Base-by-base conservation (phyloP, 1,140 invertebrate genomes). In the Brachionus plicatilis region DNA sequence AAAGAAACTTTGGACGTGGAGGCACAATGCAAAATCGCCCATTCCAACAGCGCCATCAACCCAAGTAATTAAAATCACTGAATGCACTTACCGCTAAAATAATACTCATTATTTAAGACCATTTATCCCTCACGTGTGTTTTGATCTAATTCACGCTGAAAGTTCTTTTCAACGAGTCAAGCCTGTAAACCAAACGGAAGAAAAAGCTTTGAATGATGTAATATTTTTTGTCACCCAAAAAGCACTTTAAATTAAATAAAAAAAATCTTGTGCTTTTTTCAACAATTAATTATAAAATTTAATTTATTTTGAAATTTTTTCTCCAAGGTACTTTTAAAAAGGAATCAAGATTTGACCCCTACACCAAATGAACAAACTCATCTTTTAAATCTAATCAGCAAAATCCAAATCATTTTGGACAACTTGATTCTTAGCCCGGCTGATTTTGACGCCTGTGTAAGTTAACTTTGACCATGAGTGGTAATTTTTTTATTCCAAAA, bases 371-470 rank as follows among this genome's bases (percentile, higher is more conserved):
- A 98, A 87, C 95, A 97, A 90, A 93, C 94, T 2, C 93, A 95
- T 0, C 94, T 98, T 76, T 92, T 95, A 24, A 96, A 95, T 90
- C 91, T 98, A 6, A 95, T 98, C 47, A 96, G 95, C 11, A 97
- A 97, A 88, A 92, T 98, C 33, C 95, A 97, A 88, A 93, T 92
- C 47, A 95, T 97, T 50, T 90, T 98, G 53, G 96, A 98, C 88
- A 96, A 95, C 89, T 90, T 98, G 17, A 95, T 97, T 70, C 93
- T 98, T 0, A 94, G 95, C 12, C 96, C 96, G 0, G 95, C 94
- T 11, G 93, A 93, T 86, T 97, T 98, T 90, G 95, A 96, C 89
- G 95, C 95, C 85, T 97, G 96, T 90, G 96, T 98, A 92, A 93
- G 94, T 20, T 7, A 37, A 33, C 5, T 29, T 12, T 33, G 41